Conservation (phyloP, 2,797 vertebrate genomes). For the Setipinna tenuifilis region DNA sequence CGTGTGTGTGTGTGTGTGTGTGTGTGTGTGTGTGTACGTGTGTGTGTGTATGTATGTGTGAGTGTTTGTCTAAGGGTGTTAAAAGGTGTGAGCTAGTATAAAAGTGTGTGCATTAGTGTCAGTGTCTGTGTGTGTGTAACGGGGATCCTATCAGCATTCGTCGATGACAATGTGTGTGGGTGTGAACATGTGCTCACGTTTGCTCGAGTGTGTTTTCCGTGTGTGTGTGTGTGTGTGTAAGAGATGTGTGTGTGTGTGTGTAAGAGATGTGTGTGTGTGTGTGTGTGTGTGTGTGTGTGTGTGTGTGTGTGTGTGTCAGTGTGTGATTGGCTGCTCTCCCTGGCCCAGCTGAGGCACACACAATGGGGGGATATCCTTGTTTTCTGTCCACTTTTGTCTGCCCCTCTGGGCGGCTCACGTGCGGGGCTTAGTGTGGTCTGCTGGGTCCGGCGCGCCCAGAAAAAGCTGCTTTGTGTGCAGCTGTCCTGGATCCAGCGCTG, state of each 20-base stretch:
- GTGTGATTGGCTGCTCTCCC: conserved; percentile 65
- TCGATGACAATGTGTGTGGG: conserved; percentile 8
- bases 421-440: conserved; percentile 35
- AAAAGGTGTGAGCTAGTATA: conserved; percentile 24
- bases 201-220: background rate
- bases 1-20: conserved; percentile 14
- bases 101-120: background rate
- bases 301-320: conserved; percentile 28
- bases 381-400: conserved; percentile 66
- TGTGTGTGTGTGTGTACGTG: conserved; percentile 21
- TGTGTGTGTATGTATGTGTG: conserved; percentile 27
- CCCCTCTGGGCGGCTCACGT: conserved; percentile 48
- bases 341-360: conserved; percentile 71
- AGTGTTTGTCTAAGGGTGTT: conserved; percentile 24
- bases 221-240: background rate
- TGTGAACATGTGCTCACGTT: conserved; percentile 14
- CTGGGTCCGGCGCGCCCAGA: conserved; percentile 2
- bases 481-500: conserved; percentile 43
- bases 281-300: conserved; percentile 32
- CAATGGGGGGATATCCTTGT: conserved; percentile 83
- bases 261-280: conserved; percentile 46
- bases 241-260: conserved; percentile 49
- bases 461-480: conserved; percentile 54
- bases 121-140: background rate
- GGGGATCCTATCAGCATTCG: background rate